phyloP scores from a whole-genome alignment of 2,797 vertebrate species.

The Mus spretus region DNA sequence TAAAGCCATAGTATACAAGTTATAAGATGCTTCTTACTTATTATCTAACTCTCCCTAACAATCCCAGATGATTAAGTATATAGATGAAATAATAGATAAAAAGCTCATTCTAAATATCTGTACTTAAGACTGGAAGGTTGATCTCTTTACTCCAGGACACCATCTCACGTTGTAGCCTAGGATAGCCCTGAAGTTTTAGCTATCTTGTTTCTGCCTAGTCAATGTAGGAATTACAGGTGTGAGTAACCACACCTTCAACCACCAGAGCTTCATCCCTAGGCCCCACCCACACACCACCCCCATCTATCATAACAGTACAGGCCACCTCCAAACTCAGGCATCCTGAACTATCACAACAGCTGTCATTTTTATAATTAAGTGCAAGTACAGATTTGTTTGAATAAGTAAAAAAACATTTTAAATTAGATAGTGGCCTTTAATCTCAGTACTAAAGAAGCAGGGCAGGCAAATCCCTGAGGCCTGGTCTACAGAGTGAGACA shows the following conservation, averaged over 20 bases:
- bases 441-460: background rate
- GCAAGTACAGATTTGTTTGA: background rate
- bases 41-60: conserved; percentile 51
- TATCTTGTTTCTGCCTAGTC: background rate
- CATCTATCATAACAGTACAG: background rate
- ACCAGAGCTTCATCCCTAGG: background rate
- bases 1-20: background rate
- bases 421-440: background rate
- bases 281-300: background rate
- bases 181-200: background rate
- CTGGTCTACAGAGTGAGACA: background rate
- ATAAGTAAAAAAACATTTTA: background rate
- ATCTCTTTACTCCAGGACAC: background rate
- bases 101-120: background rate
- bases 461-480: background rate
- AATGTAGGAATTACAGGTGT: background rate
- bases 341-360: background rate
- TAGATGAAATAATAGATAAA: background rate
- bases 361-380: background rate
- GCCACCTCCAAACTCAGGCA: background rate
- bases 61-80: background rate
- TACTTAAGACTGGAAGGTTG: background rate
- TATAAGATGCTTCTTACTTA: background rate
- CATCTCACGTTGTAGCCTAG: background rate
- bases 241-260: background rate